These are phyloP conservation scores for Machimus rusticus DNA, from an alignment of 2,888 invertebrate genomes.

Conservation along the genomic window DNA sequence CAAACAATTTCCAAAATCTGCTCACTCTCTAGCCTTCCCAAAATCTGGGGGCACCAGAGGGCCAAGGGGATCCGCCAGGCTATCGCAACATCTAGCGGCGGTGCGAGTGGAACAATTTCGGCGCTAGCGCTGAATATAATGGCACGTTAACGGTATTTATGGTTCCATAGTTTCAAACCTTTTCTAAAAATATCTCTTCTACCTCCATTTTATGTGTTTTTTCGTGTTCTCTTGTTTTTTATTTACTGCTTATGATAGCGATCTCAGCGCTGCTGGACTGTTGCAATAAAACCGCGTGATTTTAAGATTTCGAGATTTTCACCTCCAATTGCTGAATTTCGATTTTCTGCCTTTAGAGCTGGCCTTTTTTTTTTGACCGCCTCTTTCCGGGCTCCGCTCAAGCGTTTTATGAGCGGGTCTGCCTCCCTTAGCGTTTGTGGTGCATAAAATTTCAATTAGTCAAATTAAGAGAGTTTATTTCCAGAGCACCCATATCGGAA, in stretches of 20 bases:
- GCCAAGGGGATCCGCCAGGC: neutral
- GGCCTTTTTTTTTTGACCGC: neutral
- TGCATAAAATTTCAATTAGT: conserved; percentile 36
- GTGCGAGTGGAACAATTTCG: neutral
- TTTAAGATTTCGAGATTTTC: conserved; percentile 11
- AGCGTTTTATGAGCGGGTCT: conserved; percentile 1
- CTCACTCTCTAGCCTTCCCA: neutral
- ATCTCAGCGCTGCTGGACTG: neutral
- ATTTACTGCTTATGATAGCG: neutral
- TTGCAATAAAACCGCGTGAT: neutral
- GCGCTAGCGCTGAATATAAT: conserved; percentile 1
- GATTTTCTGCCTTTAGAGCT: neutral
- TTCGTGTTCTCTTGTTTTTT: neutral
- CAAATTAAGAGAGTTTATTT: neutral
- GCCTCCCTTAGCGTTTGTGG: neutral
- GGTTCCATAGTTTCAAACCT: conserved; percentile 28
- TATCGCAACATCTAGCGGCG: conserved; percentile 4
- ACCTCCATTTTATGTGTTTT: neutral
- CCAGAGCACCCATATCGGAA: neutral
- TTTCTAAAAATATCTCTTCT: neutral
- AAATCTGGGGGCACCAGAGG: neutral
- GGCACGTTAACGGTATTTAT: conserved; percentile 45
- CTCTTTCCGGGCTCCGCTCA: neutral
- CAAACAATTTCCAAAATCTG: neutral
- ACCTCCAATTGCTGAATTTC: conserved; percentile 19